Percentiles rank a stretch among this genome's conserved stretches.
These are phyloP conservation scores for Siderastrea siderea DNA, from an alignment of 92 coral and sea anemone genomes.

Conservation along the genomic window DNA sequence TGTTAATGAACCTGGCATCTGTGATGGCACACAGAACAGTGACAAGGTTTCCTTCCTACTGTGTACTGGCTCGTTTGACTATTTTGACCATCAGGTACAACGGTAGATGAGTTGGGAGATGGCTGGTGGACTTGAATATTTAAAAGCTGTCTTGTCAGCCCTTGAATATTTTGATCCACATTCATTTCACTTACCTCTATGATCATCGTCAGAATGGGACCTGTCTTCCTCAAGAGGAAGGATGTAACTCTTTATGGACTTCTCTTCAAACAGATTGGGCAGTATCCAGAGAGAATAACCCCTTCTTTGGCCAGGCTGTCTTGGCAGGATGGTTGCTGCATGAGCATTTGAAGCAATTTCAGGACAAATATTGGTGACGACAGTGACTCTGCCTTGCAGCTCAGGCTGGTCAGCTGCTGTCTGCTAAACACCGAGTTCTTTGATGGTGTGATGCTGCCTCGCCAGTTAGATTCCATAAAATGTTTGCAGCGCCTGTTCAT, in stretches of 20 bases:
- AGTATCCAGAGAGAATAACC: no score
- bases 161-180: constrained; percentile 11
- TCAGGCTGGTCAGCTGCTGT: no score
- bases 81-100: not conserved
- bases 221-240: no score
- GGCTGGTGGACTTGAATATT: not conserved
- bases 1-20: not conserved
- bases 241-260: no score
- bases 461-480: constrained; percentile 22
- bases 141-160: not conserved
- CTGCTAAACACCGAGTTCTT: constrained; percentile 23
- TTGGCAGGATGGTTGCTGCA: no score
- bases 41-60: constrained; percentile 10
- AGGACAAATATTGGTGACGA: no score
- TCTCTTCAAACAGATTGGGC: no score
- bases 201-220: constrained; percentile 34
- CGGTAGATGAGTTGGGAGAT: not conserved
- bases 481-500: constrained; percentile 20
- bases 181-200: constrained; percentile 5
- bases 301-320: no score
- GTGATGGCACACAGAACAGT: constrained; percentile 16
- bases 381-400: no score
- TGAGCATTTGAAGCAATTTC: no score
- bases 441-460: not conserved
- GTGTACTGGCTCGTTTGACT: not conserved